phyloP scores from a whole-genome alignment of 1,140 invertebrate genomes.

The Sinonovacula constricta region DNA sequence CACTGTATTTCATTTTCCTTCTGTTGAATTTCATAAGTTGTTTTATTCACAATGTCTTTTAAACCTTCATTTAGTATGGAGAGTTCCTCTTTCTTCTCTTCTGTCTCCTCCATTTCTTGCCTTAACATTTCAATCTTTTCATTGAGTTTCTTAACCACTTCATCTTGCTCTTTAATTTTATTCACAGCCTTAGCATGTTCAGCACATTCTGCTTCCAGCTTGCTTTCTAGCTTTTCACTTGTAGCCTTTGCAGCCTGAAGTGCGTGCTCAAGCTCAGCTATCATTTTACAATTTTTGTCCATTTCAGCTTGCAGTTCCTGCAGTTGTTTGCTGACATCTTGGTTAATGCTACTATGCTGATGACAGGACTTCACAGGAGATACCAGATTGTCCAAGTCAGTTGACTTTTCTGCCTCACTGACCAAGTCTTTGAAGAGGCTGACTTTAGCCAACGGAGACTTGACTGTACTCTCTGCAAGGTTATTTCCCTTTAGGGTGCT shows the following conservation, averaged over 20 bases:
- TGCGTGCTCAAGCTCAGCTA: constrained; percentile 25
- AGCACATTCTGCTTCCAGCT: not conserved
- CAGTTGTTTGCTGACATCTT: constrained; percentile 29
- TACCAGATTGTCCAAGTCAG: too few relatives aligned
- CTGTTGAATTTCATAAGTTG: constrained; percentile 5
- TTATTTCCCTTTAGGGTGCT: constrained; percentile 7
- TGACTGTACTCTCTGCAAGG: constrained; percentile 13
- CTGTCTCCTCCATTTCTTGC: not conserved
- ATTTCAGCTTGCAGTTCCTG: constrained; percentile 27
- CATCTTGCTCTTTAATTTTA: not conserved
- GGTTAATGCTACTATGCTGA: not conserved
- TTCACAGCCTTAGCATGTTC: not conserved
- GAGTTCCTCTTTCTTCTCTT: constrained; percentile 19
- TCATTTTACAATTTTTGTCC: constrained; percentile 41
- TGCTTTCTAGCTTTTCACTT: constrained; percentile 11
- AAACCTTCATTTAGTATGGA: constrained; percentile 19
- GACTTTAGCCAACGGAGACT: constrained; percentile 25
- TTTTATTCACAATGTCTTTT: constrained; percentile 28
- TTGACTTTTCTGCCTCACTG: too few relatives aligned
- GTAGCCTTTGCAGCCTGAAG: constrained; percentile 11
- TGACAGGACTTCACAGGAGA: constrained; percentile 14
- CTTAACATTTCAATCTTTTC: too few relatives aligned
- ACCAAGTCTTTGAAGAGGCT: constrained; percentile 29
- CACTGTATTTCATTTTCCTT: constrained; percentile 3
- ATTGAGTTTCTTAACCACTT: not conserved